Evolutionary conservation across 1,140 invertebrate genomes (phyloP).

Genomic region (Glossosoma conforme): DNA sequence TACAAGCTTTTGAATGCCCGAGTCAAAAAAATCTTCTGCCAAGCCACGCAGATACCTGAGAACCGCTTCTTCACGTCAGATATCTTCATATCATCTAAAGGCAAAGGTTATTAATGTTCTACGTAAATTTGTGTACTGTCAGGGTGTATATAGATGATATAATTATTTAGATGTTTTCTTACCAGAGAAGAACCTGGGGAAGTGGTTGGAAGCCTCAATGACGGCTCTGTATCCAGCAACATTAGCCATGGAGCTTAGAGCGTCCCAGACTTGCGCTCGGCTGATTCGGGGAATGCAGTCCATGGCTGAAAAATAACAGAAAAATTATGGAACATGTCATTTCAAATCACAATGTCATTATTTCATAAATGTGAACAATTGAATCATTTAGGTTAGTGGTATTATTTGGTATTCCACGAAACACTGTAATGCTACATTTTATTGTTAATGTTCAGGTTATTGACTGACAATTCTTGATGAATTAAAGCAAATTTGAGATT

Average conservation of each 20-base stretch:
- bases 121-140: background rate
- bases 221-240: slow-evolving; percentile 88
- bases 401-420: too few relatives aligned
- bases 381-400: background rate
- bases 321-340: background rate
- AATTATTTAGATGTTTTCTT: slow-evolving; percentile 18
- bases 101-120: too few relatives aligned
- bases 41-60: too few relatives aligned
- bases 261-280: slow-evolving; percentile 85
- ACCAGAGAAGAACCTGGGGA: slow-evolving; percentile 85
- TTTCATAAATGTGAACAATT: background rate
- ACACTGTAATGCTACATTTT: too few relatives aligned
- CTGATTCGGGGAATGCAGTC: slow-evolving; percentile 81
- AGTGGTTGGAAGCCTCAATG: slow-evolving; percentile 83
- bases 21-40: too few relatives aligned
- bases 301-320: slow-evolving; percentile 56
- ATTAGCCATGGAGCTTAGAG: slow-evolving; percentile 89
- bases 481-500: too few relatives aligned
- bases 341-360: background rate
- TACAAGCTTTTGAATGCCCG: too few relatives aligned
- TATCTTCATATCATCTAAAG: too few relatives aligned
- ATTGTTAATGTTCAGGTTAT: too few relatives aligned
- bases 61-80: too few relatives aligned
- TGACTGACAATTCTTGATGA: too few relatives aligned
- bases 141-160: background rate